Conservation (phyloP, 2,888 invertebrate species). For the Macrophya annulata region DNA sequence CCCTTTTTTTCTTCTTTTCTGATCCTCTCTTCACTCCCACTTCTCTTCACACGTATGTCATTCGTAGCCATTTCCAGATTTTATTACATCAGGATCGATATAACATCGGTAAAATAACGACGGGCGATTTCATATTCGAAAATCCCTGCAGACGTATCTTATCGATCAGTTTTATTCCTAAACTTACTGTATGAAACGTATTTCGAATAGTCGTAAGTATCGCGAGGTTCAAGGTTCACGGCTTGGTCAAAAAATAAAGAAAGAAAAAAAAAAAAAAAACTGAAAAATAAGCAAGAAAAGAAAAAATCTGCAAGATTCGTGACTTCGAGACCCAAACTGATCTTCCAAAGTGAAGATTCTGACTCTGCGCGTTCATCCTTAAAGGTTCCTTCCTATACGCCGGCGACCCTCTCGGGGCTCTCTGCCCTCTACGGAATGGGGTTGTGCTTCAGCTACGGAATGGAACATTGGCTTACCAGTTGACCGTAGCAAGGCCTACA, state of each 20-base stretch:
- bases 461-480: slow-evolving; percentile 69
- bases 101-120: slow-evolving; percentile 23
- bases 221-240: neutral
- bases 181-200: neutral
- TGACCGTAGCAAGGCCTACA: slow-evolving; percentile 71
- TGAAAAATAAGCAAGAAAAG: neutral
- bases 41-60: slow-evolving; percentile 16
- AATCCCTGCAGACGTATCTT: neutral
- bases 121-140: neutral
- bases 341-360: neutral
- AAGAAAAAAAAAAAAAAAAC: too few relatives aligned
- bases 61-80: neutral
- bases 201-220: neutral
- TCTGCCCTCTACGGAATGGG: neutral
- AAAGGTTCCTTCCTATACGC: neutral
- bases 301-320: neutral
- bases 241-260: neutral
- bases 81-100: slow-evolving; percentile 13
- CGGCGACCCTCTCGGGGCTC: slow-evolving; percentile 13
- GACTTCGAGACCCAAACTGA: neutral
- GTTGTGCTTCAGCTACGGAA: slow-evolving; percentile 63
- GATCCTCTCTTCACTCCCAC: neutral
- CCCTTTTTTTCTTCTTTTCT: neutral
- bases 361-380: neutral
- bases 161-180: neutral